Evolutionary conservation across 2,113 vertebrate species (phyloP).

Genomic region (Antechinus stuartii): DNA sequence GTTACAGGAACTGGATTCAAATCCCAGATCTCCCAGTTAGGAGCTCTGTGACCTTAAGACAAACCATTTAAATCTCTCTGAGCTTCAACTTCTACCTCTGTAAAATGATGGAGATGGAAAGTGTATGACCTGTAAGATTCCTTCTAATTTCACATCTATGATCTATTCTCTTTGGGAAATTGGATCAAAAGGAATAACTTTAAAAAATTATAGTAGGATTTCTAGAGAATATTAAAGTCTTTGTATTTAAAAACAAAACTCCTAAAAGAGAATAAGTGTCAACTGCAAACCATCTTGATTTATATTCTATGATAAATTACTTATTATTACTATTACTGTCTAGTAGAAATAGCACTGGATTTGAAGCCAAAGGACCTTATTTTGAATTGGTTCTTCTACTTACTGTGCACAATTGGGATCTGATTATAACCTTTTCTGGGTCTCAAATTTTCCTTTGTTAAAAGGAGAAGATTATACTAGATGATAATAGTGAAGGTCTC

Average conservation of each 20-base stretch:
- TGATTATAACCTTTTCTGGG: no score
- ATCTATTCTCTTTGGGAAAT: background rate
- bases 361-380: no score
- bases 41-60: background rate
- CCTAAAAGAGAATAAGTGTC: background rate
- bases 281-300: background rate
- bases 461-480: no score
- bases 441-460: no score
- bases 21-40: background rate
- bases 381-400: no score
- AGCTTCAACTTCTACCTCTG: background rate
- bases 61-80: background rate
- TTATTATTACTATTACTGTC: no score
- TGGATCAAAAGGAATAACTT: no score
- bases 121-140: background rate
- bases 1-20: background rate
- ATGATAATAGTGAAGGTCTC: no score
- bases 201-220: background rate
- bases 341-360: no score
- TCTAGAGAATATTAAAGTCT: background rate
- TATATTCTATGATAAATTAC: background rate
- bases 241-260: background rate
- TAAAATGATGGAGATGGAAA: background rate
- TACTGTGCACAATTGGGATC: no score
- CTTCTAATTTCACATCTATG: background rate